Base-by-base conservation (phyloP, 2,113 vertebrate species). In the Oryzias woworae region DNA sequence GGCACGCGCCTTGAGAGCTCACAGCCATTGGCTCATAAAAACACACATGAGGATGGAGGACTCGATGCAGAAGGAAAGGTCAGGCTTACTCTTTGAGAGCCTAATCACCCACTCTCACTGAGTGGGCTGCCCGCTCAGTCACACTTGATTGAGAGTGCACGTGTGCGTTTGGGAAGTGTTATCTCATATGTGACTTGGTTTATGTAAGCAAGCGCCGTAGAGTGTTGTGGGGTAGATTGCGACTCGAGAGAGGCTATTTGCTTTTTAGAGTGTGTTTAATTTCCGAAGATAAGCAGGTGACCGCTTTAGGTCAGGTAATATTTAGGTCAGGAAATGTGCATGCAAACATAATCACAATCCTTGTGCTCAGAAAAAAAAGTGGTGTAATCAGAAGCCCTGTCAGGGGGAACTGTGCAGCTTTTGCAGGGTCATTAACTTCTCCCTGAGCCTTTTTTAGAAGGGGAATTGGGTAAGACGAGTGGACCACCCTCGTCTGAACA, bases 31-130 rank as follows among this genome's bases (percentile, higher is more conserved):
- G 85, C 83, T 87, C 85, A 80, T 84, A 79, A 88, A 87, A 86
- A 80, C 78, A 86, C 83, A 86, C 87, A 81, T 83, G 87, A 53
- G 75, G 79, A 60, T 4, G 53, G 77, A 68, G 69, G 75, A 77
- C 57, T 80, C 50, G 86, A 82, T 88, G 85, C 83, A 71, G 66
- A 78, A 61, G 77, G 75, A 90, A 92, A 92, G 90, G 90, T 92
- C 90, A 92, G 79, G 76, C 53, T 78, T 81, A 66, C 72, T 91
- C 89, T 91, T 85, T 14, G 44, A 69, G 77, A 87, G 86, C 83
- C 87, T 89, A 90, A 92, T 92, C 90, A 91, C 80, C 85, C 80
- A 83, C 81, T 84, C 75, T 82, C 86, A 85, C 81, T 74, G 87
- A 90, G 85, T 84, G 81, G 77, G 75, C 82, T 47, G 73, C 82